phyloP scores from a whole-genome alignment of 2,888 invertebrate species.

The Lasius platythorax region DNA sequence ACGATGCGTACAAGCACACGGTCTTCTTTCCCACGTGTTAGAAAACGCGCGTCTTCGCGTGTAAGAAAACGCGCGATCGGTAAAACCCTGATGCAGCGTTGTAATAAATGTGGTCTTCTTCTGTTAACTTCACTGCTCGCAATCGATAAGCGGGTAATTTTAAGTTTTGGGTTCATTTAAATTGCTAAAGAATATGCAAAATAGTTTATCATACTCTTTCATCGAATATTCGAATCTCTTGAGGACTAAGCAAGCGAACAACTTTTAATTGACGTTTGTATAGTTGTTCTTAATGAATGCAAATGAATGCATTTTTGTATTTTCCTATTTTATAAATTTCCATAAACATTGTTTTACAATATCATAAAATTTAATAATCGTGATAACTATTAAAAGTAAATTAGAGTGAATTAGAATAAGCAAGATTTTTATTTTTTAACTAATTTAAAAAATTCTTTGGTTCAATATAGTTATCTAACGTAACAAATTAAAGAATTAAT shows the following conservation, averaged over 20 bases:
- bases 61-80: conserved; percentile 65
- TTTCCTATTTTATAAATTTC: background rate
- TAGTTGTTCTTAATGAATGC: background rate
- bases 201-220: background rate
- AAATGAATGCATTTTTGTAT: background rate
- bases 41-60: conserved; percentile 58
- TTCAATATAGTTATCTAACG: background rate
- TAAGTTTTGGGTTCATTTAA: background rate
- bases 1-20: conserved; percentile 40
- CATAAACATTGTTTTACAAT: background rate
- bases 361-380: conserved; percentile 37
- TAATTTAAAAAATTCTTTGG: no score
- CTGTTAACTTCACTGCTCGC: conserved; percentile 51
- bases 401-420: conserved; percentile 24
- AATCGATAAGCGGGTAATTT: background rate
- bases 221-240: background rate
- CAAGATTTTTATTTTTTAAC: background rate
- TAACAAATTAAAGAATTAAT: background rate
- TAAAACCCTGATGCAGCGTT: conserved; percentile 53
- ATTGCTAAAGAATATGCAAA: background rate
- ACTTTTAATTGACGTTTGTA: background rate
- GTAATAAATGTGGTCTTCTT: conserved; percentile 64
- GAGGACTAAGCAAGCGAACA: background rate
- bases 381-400: background rate
- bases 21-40: conserved; percentile 68